A percentile compares a stretch with the other conserved stretches of the same genome.
These are phyloP conservation scores for Amphilophus citrinellus DNA, from an alignment of 2,113 vertebrate species.

Conservation along the genomic window DNA sequence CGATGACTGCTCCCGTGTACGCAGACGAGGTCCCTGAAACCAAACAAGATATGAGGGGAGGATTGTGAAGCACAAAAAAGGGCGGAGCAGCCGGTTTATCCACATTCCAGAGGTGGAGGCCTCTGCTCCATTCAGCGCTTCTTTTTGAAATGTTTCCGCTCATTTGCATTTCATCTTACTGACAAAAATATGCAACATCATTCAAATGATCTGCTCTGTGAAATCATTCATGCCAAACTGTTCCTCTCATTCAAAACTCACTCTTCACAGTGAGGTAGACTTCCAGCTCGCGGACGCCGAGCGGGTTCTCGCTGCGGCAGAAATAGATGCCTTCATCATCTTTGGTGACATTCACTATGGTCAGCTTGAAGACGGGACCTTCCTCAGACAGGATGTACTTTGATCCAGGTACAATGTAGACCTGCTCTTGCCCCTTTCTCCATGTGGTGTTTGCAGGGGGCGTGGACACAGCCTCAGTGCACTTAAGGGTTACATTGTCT, in stretches of 20 bases:
- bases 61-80: not conserved
- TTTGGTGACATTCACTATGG: conserved; percentile 86
- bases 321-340: conserved; percentile 85
- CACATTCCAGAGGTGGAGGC: conserved; percentile 56
- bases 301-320: conserved; percentile 90
- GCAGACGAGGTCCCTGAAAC: conserved; percentile 61
- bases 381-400: conserved; percentile 80
- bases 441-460: conserved; percentile 86
- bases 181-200: not conserved
- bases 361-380: conserved; percentile 79
- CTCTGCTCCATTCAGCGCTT: not conserved
- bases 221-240: not conserved
- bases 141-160: not conserved
- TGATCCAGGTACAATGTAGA: conserved; percentile 66
- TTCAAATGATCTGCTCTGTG: not conserved
- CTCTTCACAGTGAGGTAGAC: conserved; percentile 88
- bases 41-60: not conserved
- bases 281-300: conserved; percentile 81
- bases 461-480: conserved; percentile 78
- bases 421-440: conserved; percentile 77
- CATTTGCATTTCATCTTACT: not conserved
- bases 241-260: conserved; percentile 74
- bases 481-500: conserved; percentile 81
- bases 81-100: conserved; percentile 55
- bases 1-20: conserved; percentile 74